Evolutionary conservation across 2,888 invertebrate species (phyloP).

Genomic region (Stegana nigrithorax): DNA sequence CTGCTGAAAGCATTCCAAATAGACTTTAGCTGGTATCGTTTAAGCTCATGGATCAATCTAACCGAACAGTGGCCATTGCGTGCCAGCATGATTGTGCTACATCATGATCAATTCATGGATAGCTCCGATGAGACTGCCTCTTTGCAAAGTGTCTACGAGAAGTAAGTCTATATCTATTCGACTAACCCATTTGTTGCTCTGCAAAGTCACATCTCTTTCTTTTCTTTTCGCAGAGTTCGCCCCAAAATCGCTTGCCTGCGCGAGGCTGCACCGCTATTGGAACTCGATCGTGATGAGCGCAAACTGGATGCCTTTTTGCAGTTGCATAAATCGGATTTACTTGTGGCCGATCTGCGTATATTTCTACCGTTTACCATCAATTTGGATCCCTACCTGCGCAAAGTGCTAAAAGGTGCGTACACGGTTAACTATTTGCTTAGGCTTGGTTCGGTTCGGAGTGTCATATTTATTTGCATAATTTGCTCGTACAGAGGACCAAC

Average conservation of each 20-base stretch:
- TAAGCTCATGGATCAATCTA: conserved; percentile 98
- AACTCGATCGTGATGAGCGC: conserved; percentile 93
- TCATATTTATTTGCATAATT: neutral
- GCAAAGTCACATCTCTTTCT: neutral
- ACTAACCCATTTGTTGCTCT: too few relatives aligned
- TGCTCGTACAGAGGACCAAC: conserved; percentile 74
- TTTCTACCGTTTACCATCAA: conserved; percentile 99
- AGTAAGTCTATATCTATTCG: too few relatives aligned
- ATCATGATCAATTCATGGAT: conserved; percentile 91
- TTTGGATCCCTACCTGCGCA: conserved; percentile 96
- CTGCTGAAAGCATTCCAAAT: conserved; percentile 98
- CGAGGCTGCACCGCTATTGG: conserved; percentile 89
- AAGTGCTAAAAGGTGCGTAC: conserved; percentile 90
- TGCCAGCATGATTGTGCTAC: conserved; percentile 96
- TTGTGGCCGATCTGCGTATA: conserved; percentile 90
- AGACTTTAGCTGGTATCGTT: conserved; percentile 98
- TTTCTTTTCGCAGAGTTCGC: conserved; percentile 74
- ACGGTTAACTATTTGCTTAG: neutral
- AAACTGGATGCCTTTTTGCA: conserved; percentile 94
- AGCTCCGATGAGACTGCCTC: conserved; percentile 86
- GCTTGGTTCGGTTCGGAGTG: neutral
- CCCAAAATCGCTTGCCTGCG: conserved; percentile 85
- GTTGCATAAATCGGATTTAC: conserved; percentile 85
- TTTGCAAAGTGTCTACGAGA: conserved; percentile 91
- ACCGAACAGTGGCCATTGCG: conserved; percentile 99